These are phyloP conservation scores for Harmothoe impar DNA, from an alignment of 2,888 invertebrate genomes.

Conservation along the genomic window DNA sequence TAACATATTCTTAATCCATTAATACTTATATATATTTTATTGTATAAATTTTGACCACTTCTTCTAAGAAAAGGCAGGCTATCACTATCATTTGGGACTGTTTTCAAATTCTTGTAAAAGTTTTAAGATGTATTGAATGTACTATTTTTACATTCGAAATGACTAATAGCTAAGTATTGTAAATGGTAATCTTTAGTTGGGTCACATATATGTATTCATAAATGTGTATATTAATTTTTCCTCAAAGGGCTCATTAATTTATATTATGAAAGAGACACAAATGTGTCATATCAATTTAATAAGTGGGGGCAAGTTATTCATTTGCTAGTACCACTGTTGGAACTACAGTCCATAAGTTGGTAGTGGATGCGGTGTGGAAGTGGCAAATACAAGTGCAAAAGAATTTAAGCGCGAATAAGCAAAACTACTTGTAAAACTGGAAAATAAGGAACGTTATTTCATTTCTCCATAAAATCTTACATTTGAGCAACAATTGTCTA, in stretches of 20 bases:
- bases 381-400: no score
- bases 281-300: neutral
- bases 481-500: no score
- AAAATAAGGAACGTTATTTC: no score
- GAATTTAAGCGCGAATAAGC: no score
- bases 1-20: neutral
- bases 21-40: neutral
- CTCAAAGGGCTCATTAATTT: neutral
- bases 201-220: neutral
- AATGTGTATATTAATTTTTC: no score
- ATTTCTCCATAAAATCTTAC: no score
- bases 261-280: neutral
- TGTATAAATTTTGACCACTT: conserved; percentile 1
- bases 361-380: no score
- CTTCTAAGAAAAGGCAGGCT: neutral
- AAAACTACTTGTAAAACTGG: no score
- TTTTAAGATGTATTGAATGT: neutral
- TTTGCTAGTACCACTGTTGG: no score
- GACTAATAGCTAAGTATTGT: neutral
- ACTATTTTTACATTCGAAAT: neutral
- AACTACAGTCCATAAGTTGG: neutral
- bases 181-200: neutral
- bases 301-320: no score
- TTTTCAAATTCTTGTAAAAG: neutral
- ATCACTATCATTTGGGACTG: neutral